A percentile compares a stretch with the other conserved stretches of the same genome.
Conservation (phyloP, 2,888 invertebrate genomes). For the Hylaea fasciaria region DNA sequence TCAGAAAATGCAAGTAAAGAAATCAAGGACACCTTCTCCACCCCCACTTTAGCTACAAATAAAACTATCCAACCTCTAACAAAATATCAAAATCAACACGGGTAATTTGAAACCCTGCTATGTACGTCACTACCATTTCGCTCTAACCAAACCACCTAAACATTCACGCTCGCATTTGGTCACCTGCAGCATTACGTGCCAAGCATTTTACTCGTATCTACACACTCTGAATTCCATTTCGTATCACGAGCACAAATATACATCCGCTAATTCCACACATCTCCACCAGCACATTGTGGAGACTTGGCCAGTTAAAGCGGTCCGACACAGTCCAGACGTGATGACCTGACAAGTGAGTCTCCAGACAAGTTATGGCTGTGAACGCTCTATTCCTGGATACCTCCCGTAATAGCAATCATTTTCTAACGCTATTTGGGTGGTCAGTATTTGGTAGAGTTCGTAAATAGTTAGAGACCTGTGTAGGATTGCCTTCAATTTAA, state of each 20-base stretch:
- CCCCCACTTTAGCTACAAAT: no score
- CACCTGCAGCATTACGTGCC: background rate
- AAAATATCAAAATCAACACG: no score
- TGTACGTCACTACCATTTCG: no score
- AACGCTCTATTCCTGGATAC: slow-evolving; percentile 58
- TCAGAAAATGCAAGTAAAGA: no score
- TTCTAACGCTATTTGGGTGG: slow-evolving; percentile 52
- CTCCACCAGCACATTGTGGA: slow-evolving; percentile 1
- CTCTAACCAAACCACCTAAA: no score
- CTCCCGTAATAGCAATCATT: slow-evolving; percentile 44
- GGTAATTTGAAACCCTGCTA: no score
- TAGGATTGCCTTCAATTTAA: no score
- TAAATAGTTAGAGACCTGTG: no score
- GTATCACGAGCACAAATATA: background rate
- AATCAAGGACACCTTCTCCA: no score
- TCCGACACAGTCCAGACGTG: slow-evolving; percentile 58
- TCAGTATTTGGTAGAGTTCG: slow-evolving; percentile 31
- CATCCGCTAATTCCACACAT: slow-evolving; percentile 9
- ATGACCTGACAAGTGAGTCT: slow-evolving; percentile 60
- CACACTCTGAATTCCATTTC: background rate
- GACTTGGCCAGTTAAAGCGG: slow-evolving; percentile 15
- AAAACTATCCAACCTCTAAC: no score
- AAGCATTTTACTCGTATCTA: background rate
- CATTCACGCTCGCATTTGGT: no score
- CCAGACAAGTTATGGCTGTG: slow-evolving; percentile 57